A percentile compares a stretch with the other conserved stretches of the same genome.
Evolutionary conservation across 2,888 invertebrate species (phyloP).

Genomic region (Incurvaria masculella): DNA sequence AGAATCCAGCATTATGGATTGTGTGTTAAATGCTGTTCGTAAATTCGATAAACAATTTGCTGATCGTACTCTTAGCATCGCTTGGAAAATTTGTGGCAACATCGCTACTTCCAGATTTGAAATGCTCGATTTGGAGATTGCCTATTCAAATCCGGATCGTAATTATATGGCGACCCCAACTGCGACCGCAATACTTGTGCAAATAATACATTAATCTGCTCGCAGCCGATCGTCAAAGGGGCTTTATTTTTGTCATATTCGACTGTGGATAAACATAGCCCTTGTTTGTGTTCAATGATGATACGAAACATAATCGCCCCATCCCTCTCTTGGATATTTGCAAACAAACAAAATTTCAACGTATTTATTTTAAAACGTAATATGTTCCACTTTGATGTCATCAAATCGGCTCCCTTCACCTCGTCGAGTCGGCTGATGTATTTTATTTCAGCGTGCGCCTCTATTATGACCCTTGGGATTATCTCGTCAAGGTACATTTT

Average conservation of each 20-base stretch:
- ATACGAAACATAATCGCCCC: constrained; percentile 51
- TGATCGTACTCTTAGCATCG: too few species aligned
- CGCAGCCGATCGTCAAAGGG: constrained; percentile 39
- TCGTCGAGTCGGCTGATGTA: background rate
- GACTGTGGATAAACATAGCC: constrained; percentile 27
- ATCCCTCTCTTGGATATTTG: constrained; percentile 40
- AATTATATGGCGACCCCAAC: background rate
- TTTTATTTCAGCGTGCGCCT: background rate
- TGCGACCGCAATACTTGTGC: background rate
- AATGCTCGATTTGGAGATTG: too few species aligned
- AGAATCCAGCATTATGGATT: too few species aligned
- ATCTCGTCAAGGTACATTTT: background rate
- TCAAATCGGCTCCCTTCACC: constrained; percentile 55
- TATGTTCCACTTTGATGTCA: constrained; percentile 58
- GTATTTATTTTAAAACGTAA: constrained; percentile 55
- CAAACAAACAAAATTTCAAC: constrained; percentile 48
- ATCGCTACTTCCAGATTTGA: too few species aligned
- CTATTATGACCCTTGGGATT: too few species aligned
- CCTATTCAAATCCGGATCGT: background rate
- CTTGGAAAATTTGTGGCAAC: too few species aligned
- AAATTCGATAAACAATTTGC: too few species aligned
- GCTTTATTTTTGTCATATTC: constrained; percentile 20
- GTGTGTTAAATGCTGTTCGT: too few species aligned
- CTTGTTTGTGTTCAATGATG: constrained; percentile 37
- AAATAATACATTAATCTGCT: background rate